Evolutionary conservation across 2,113 vertebrate species (phyloP).

Genomic region (Tyrannus savana): DNA sequence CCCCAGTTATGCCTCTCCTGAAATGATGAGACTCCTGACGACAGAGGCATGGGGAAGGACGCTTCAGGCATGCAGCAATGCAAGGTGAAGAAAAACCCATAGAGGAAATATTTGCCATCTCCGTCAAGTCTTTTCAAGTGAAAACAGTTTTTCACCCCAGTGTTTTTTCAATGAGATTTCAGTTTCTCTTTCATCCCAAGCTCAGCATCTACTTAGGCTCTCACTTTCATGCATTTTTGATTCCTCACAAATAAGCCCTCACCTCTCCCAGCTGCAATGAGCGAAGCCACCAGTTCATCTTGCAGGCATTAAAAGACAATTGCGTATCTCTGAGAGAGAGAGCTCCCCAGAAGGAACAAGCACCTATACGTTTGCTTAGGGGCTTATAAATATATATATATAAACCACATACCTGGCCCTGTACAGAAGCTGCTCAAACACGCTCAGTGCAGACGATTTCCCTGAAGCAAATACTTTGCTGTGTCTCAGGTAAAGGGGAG

Average conservation of each 20-base stretch:
- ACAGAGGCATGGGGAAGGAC: background rate
- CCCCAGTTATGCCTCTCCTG: background rate
- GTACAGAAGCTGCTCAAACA: slow-evolving; percentile 20
- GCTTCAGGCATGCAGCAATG: accelerated
- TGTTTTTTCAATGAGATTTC: background rate
- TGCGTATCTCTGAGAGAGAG: background rate
- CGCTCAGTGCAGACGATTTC: background rate
- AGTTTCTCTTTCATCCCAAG: slow-evolving; percentile 4
- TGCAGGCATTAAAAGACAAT: background rate
- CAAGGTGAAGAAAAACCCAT: background rate
- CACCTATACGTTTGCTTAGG: background rate
- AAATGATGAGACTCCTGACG: background rate
- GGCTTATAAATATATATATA: background rate
- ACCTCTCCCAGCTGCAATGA: background rate
- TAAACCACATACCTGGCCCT: background rate
- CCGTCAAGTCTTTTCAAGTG: background rate
- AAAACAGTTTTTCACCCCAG: background rate
- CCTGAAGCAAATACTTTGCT: background rate
- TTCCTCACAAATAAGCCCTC: background rate
- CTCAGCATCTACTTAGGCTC: background rate
- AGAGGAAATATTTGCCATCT: background rate
- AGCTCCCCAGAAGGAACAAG: background rate
- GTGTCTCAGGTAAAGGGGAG: background rate
- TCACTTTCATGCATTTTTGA: accelerated
- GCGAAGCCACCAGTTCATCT: background rate